Conservation (phyloP, 2,888 invertebrate species). For the Reticulitermes lucifugus region DNA sequence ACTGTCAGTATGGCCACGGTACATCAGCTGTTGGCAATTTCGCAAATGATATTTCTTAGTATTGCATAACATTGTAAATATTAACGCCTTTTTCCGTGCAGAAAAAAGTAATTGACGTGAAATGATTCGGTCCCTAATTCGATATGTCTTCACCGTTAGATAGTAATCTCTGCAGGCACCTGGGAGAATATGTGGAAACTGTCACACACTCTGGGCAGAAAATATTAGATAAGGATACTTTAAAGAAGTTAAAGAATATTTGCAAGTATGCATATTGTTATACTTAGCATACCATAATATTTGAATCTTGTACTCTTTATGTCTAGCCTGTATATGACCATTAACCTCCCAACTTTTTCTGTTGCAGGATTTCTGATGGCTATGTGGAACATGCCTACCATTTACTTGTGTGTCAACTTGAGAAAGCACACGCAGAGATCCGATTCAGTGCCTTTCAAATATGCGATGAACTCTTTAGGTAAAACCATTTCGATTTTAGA, state of each 20-base stretch:
- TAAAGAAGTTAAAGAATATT: conserved; percentile 55
- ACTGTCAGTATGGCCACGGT: neutral
- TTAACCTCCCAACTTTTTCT: conserved; percentile 17
- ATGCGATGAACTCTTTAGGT: conserved; percentile 66
- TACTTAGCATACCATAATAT: neutral
- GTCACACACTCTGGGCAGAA: conserved; percentile 57
- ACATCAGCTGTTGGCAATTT: neutral
- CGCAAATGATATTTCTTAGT: too few species aligned
- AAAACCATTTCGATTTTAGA: conserved; percentile 18
- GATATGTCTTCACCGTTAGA: conserved; percentile 39
- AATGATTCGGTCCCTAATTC: too few species aligned
- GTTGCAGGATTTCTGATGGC: conserved; percentile 61
- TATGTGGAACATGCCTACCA: conserved; percentile 64
- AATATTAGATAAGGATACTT: conserved; percentile 52
- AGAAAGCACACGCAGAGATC: conserved; percentile 67
- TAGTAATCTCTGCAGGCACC: conserved; percentile 46
- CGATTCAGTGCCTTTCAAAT: conserved; percentile 66
- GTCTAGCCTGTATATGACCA: neutral
- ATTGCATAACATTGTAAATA: too few species aligned
- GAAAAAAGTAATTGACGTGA: too few species aligned
- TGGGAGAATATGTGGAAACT: conserved; percentile 53
- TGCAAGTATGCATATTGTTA: conserved; percentile 55
- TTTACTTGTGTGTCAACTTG: conserved; percentile 63
- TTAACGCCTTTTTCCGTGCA: too few species aligned
- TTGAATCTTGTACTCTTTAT: neutral